Evolutionary conservation across 2,797 vertebrate genomes (phyloP), one percentile per base, ranked within the genome.

Genomic region (Chiloscyllium punctatum): DNA sequence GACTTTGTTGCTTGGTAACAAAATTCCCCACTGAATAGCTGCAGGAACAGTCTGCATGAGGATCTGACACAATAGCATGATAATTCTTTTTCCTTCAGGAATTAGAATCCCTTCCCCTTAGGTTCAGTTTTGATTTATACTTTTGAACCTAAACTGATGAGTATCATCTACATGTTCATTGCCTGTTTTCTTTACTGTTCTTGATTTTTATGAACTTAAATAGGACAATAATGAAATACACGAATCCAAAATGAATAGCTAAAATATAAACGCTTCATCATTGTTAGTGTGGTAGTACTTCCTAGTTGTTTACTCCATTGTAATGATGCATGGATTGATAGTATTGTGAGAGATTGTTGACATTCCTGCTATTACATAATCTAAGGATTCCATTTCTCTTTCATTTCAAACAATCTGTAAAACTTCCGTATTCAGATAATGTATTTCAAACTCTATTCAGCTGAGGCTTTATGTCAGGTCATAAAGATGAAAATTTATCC

Each of bases 1-100:
- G 94, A 71, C 94, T 94, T 94, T 51, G 94, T 94, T 94, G 94
- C 94, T 74, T 94, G 69, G 94, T 94, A 94, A 94, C 68, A 71
- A 51, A 48, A 94, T 94, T 74, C 94, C 53, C 68, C 23, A 74
- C 69, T 74, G 94, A 94, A 94, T 94, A 94, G 72, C 69, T 94
- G 69, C 69, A 94, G 69, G 94, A 69, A 94, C 42, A 21, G 11
- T 33, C 4, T 74, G 94, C 94, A 51, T 51, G 94, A 33, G 42
- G 42, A 74, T 72, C 68, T 94, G 69, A 94, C 69, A 94, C 94
- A 71, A 94, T 74, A 74, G 69, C 37, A 48, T 74, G 69, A 94
- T 71, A 48, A 48, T 53, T 62, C 53, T 57, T 71, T 72, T 42
- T 71, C 69, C 69, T 94, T 94, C 69, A 94, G 94, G 94, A 74